Conservation (phyloP, 1,140 invertebrate genomes). For the Vanessa atalanta region DNA sequence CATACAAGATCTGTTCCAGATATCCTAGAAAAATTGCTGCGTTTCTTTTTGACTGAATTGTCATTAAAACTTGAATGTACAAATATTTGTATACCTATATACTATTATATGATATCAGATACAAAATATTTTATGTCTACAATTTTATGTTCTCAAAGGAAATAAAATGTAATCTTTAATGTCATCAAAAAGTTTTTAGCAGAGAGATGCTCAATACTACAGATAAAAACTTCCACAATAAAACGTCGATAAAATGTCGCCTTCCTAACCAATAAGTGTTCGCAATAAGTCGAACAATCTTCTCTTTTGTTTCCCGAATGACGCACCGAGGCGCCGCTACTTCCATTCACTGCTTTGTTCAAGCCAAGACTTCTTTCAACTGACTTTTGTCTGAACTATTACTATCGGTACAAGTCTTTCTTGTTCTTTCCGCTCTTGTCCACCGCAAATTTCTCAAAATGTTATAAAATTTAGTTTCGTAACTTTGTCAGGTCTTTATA, state of each 20-base stretch:
- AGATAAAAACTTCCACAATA: slow-evolving; percentile 24
- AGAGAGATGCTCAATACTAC: not conserved
- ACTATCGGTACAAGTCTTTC: slow-evolving; percentile 11
- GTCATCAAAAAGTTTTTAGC: slow-evolving; percentile 5
- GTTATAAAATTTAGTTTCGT: too few relatives aligned
- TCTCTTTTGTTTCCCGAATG: slow-evolving; percentile 6
- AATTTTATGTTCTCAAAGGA: not conserved
- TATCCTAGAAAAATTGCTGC: too few relatives aligned
- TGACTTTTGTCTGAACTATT: slow-evolving; percentile 13
- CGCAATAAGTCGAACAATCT: slow-evolving; percentile 24
- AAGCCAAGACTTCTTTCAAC: not conserved
- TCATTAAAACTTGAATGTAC: too few relatives aligned
- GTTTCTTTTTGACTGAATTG: too few relatives aligned
- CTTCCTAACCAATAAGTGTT: slow-evolving; percentile 26
- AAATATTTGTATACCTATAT: too few relatives aligned
- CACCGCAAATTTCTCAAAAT: not conserved
- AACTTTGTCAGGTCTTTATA: not conserved
- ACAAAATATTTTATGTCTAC: not conserved
- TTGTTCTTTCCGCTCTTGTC: not conserved
- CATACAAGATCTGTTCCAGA: too few relatives aligned
- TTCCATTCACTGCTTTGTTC: slow-evolving; percentile 17
- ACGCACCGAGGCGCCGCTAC: slow-evolving; percentile 13
- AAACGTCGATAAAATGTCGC: slow-evolving; percentile 19
- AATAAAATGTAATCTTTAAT: not conserved
- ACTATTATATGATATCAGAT: too few relatives aligned